Percentiles rank a stretch among this genome's conserved stretches.
Evolutionary conservation across 1,140 invertebrate genomes (phyloP).

Genomic region (Pemphigus obesinymphae): DNA sequence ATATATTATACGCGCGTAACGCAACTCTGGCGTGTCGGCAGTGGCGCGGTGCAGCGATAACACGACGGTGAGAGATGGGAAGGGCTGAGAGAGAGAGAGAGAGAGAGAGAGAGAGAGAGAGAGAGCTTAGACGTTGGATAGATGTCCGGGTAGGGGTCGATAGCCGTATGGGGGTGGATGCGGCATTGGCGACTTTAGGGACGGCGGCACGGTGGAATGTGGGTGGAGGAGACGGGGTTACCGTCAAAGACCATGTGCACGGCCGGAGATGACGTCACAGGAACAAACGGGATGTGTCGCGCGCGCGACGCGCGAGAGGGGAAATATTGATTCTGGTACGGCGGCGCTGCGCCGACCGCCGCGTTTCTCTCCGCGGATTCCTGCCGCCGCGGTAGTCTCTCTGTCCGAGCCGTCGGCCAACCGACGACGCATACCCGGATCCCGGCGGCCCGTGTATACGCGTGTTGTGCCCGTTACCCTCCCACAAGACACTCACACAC

Average conservation of each 20-base stretch:
- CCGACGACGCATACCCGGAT: constrained; percentile 33
- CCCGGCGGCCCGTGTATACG: constrained; percentile 6
- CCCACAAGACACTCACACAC: constrained; percentile 6
- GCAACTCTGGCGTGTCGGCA: no score
- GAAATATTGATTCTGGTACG: constrained; percentile 52
- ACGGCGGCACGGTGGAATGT: neutral
- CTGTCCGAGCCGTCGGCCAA: constrained; percentile 39
- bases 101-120: no score
- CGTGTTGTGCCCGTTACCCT: constrained; percentile 8
- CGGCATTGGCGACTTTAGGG: no score
- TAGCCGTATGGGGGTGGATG: neutral
- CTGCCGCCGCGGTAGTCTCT: constrained; percentile 27
- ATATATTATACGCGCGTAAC: no score
- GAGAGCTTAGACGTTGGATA: neutral
- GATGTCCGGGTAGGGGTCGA: neutral
- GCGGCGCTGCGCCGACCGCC: constrained; percentile 49
- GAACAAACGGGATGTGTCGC: constrained; percentile 44
- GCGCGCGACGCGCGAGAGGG: constrained; percentile 53
- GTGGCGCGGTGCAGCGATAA: no score
- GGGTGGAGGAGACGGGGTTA: neutral
- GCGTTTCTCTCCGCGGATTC: constrained; percentile 37
- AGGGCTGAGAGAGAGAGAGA: no score
- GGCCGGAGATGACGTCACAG: constrained; percentile 48
- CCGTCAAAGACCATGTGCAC: constrained; percentile 49
- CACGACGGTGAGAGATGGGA: no score